phyloP scores from a whole-genome alignment of 2,888 invertebrate species.

The Xestia ashworthii region DNA sequence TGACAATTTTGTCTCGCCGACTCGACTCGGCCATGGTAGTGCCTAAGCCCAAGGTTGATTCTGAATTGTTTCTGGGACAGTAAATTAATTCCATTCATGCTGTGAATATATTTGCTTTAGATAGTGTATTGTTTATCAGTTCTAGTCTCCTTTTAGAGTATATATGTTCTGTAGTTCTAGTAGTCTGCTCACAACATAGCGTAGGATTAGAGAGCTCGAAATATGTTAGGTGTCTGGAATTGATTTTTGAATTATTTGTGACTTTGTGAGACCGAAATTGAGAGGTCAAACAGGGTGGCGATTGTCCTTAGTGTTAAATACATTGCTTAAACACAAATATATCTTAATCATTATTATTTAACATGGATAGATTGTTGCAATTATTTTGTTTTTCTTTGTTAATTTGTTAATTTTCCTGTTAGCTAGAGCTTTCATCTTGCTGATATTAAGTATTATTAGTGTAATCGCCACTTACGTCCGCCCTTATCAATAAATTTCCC shows the following conservation, averaged over 20 bases:
- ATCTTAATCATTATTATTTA: not conserved
- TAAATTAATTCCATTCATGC: not conserved
- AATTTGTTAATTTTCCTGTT: not conserved
- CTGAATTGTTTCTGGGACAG: not conserved
- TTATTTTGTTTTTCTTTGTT: not conserved
- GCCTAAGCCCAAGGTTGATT: constrained; percentile 11
- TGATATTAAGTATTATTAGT: not conserved
- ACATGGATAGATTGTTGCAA: not conserved
- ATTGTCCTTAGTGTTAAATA: not conserved
- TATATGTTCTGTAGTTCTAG: too few relatives aligned
- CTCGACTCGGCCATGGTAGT: not conserved
- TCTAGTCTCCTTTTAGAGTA: too few relatives aligned
- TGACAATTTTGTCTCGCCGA: too few relatives aligned
- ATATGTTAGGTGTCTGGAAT: constrained; percentile 29
- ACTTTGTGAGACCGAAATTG: not conserved
- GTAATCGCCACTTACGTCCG: constrained; percentile 13
- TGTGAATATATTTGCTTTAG: not conserved
- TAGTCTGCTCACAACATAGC: not conserved
- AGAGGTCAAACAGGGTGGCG: not conserved
- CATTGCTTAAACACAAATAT: too few relatives aligned
- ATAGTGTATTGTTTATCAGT: constrained; percentile 12
- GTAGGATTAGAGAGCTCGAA: not conserved
- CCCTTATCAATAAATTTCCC: constrained; percentile 15
- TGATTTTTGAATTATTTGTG: constrained; percentile 15
- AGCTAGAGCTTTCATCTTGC: not conserved